Conservation (phyloP, 64 coral and sea anemone species). For the Porites lutea region DNA sequence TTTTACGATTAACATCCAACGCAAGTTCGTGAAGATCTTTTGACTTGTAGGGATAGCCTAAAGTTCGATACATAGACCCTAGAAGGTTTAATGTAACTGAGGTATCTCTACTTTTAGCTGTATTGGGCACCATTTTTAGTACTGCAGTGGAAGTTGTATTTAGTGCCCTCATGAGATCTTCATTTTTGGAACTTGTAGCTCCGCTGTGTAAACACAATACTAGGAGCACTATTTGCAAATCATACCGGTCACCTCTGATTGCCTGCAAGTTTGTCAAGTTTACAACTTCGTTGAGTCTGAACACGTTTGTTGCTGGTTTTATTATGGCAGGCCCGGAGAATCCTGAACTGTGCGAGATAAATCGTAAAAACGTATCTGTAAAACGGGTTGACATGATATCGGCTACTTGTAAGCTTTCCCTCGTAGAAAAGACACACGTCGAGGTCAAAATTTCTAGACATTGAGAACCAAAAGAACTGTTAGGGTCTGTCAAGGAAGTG, state of each 20-base stretch:
- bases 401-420: slow-evolving; percentile 41
- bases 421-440: slow-evolving; percentile 47
- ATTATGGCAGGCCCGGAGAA: slow-evolving; percentile 64
- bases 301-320: slow-evolving; percentile 64
- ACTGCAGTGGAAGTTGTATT: slow-evolving; percentile 48
- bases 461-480: slow-evolving; percentile 70
- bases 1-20: background rate
- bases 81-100: slow-evolving; percentile 66
- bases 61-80: slow-evolving; percentile 59
- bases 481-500: slow-evolving; percentile 19
- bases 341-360: slow-evolving; percentile 62
- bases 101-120: background rate
- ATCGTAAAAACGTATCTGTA: slow-evolving; percentile 45
- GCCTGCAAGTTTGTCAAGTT: slow-evolving; percentile 31
- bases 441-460: slow-evolving; percentile 81
- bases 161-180: slow-evolving; percentile 37
- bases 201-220: slow-evolving; percentile 81
- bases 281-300: slow-evolving; percentile 49
- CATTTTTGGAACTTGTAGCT: slow-evolving; percentile 59
- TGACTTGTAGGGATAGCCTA: slow-evolving; percentile 77
- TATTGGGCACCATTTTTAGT: background rate
- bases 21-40: slow-evolving; percentile 70
- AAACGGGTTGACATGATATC: slow-evolving; percentile 54
- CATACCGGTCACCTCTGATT: slow-evolving; percentile 29
- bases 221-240: slow-evolving; percentile 68